Conservation (phyloP, 2,888 invertebrate genomes). For the Monoplex corrugatus region DNA sequence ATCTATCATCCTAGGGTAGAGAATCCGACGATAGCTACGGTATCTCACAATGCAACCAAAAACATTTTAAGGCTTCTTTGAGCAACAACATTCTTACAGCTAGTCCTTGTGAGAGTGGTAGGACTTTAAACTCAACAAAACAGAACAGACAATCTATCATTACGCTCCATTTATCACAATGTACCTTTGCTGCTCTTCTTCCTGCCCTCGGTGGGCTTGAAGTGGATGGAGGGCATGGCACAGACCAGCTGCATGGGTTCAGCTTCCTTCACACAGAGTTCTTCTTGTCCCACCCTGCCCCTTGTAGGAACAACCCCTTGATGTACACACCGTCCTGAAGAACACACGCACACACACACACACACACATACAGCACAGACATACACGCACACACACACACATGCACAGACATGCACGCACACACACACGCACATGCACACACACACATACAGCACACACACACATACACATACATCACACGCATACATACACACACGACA, state of each 20-base stretch:
- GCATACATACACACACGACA: not conserved
- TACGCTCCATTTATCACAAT: no score
- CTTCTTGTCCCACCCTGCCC: slow-evolving; percentile 85
- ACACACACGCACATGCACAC: not conserved
- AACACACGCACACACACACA: not conserved
- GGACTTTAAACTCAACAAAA: no score
- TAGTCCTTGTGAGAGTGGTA: no score
- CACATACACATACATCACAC: not conserved
- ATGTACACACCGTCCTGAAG: slow-evolving; percentile 82
- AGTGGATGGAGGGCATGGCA: slow-evolving; percentile 91
- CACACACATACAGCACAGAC: not conserved
- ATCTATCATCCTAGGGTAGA: no score
- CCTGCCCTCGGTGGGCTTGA: slow-evolving; percentile 85
- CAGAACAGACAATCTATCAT: no score
- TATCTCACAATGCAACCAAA: no score
- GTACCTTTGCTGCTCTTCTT: slow-evolving; percentile 77
- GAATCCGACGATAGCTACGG: no score
- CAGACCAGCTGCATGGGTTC: slow-evolving; percentile 92
- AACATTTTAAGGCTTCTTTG: no score
- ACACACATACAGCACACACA: not conserved
- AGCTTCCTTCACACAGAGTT: slow-evolving; percentile 89
- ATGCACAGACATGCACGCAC: no score
- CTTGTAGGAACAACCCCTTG: slow-evolving; percentile 81
- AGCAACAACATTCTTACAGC: no score
- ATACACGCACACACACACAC: not conserved